Base-by-base conservation (phyloP, 2,797 vertebrate species). In the Chelon auratus region DNA sequence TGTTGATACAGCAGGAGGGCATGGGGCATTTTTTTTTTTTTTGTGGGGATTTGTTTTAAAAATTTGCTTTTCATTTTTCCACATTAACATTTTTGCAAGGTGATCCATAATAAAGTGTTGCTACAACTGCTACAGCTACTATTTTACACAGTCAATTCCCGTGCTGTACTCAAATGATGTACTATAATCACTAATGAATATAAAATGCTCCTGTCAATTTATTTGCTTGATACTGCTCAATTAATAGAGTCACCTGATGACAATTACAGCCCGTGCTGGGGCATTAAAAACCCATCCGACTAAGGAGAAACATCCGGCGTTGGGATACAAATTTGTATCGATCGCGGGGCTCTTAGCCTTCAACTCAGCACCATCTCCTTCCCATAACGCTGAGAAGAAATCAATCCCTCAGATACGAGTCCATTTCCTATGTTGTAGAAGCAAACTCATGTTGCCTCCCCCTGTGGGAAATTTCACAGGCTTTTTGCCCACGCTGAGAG, bases 401-500 rank as follows among this genome's bases (percentile, higher is more conserved):
- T 92, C 89, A 81, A 92, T 93, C 70, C 75, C 68, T 84, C 60
- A 73, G 68, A 88, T 86, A 88, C 30, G 7, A 91, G 85, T 91
- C 88, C 77, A 92, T 93, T 93, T 92, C 86, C 87, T 87, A 87
- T 55, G 43, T 58, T 68, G 77, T 82, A 89, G 84, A 92, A 70
- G 77, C 77, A 82, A 87, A 85, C 65, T 83, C 68, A 5, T 82
- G 84, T 85, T 84, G 81, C 77, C 62, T 85, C 53, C 67, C 60
- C 83, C 86, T 65, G 82, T 80, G 87, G 89, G 85, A 82, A 80
- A 87, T 87, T 84, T 89, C 53, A 81, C 82, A 80, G 76, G 66
- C 78, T 70, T 89, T 86, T 86, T 75, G 48, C 40, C 73, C 36
- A 74, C 20, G 36, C 61, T 67, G 75, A 77, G 64, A 83, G 43